Evolutionary conservation across 1,140 invertebrate genomes (phyloP).

Genomic region (Spodoptera frugiperda): DNA sequence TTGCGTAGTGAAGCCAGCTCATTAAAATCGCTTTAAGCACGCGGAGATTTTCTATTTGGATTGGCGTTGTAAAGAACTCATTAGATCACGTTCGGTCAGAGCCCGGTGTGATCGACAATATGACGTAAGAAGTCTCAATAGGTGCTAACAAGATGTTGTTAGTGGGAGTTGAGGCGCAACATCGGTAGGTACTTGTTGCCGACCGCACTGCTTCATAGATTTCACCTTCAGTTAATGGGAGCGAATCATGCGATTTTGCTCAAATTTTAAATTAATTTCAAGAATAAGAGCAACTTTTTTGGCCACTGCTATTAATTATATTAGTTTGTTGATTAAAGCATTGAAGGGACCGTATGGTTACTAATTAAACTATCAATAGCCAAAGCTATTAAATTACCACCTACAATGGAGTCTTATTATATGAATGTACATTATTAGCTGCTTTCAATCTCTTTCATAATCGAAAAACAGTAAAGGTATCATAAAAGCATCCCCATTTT

Average conservation of each 20-base stretch:
- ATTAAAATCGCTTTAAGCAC: conserved; percentile 69
- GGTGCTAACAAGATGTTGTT: conserved; percentile 76
- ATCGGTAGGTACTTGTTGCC: conserved; percentile 51
- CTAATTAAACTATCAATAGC: too few species aligned
- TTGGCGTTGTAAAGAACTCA: conserved; percentile 67
- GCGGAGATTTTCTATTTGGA: conserved; percentile 61
- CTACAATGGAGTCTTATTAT: too few species aligned
- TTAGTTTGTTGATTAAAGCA: too few species aligned
- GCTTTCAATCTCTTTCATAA: too few species aligned
- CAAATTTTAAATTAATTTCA: conserved; percentile 57
- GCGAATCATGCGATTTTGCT: conserved; percentile 62
- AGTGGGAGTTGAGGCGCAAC: conserved; percentile 54
- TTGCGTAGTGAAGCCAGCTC: conserved; percentile 60
- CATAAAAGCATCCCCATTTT: too few species aligned
- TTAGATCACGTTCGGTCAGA: conserved; percentile 65
- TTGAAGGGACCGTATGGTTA: too few species aligned
- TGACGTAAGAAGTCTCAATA: conserved; percentile 73
- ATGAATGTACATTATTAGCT: too few species aligned
- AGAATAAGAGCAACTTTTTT: background rate
- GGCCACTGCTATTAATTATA: background rate
- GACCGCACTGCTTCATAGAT: conserved; percentile 62
- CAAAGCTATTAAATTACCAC: too few species aligned
- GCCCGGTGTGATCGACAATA: conserved; percentile 60
- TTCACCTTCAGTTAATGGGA: conserved; percentile 69
- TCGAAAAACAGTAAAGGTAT: too few species aligned